A percentile compares a stretch with the other conserved stretches of the same genome.
Evolutionary conservation across 2,888 invertebrate genomes (phyloP).

Genomic region (Hirtodrosophila duncani): DNA sequence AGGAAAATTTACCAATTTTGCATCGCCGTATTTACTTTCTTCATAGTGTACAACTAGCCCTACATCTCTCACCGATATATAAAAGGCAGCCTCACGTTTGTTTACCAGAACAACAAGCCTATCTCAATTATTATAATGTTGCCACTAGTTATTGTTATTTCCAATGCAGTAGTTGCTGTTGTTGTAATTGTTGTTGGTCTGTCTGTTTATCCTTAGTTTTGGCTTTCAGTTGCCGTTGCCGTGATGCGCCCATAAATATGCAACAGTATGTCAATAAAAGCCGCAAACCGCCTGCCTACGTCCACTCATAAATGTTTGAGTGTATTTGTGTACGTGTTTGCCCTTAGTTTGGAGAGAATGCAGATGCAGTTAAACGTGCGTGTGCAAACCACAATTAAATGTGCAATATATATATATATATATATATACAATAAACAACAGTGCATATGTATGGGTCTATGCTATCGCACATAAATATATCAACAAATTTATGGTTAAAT

Average conservation of each 20-base stretch:
- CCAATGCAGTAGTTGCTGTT: no score
- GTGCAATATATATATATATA: slow-evolving; percentile 16
- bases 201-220: slow-evolving; percentile 14
- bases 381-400: slow-evolving; percentile 33
- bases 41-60: no score
- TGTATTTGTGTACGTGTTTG: slow-evolving; percentile 10
- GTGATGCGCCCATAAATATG: slow-evolving; percentile 31
- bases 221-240: slow-evolving; percentile 3
- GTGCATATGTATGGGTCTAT: no score
- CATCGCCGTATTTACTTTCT: no score
- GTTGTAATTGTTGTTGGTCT: not conserved
- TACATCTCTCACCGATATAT: no score
- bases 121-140: no score
- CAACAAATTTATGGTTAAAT: no score
- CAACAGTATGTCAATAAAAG: slow-evolving; percentile 46
- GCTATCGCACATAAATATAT: no score
- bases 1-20: no score
- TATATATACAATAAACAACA: slow-evolving; percentile 10
- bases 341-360: not conserved
- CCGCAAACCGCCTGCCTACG: slow-evolving; percentile 43
- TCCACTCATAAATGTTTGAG: slow-evolving; percentile 20
- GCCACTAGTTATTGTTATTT: no score
- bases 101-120: no score
- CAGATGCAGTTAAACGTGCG: slow-evolving; percentile 1
- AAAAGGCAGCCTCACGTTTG: no score